Evolutionary conservation across 2,113 vertebrate genomes (phyloP).

Genomic region (Pungitius pungitius): DNA sequence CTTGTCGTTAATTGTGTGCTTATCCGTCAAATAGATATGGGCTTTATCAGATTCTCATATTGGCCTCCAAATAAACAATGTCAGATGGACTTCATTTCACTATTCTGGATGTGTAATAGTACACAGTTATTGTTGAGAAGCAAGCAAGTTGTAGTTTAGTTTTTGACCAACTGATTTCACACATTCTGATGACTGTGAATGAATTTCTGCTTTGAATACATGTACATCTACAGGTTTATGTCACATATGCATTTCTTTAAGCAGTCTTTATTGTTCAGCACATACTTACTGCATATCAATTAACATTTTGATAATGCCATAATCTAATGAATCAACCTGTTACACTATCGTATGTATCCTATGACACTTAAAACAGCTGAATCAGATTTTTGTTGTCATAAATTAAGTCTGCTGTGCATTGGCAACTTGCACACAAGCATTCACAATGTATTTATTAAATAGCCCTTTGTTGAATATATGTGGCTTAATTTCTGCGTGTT

Average conservation of each 20-base stretch:
- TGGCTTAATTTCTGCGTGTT: constrained; percentile 40
- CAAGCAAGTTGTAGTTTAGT: background rate
- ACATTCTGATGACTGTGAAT: constrained; percentile 39
- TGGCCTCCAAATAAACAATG: background rate
- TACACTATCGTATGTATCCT: constrained; percentile 25
- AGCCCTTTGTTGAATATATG: constrained; percentile 28
- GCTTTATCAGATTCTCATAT: background rate
- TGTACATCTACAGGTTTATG: constrained; percentile 34
- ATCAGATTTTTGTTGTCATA: background rate
- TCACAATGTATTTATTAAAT: constrained; percentile 55
- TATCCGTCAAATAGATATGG: background rate
- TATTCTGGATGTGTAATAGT: constrained; percentile 4
- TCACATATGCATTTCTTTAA: constrained; percentile 44
- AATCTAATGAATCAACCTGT: constrained; percentile 23
- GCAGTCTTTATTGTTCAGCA: constrained; percentile 12
- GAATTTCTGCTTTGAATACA: constrained; percentile 11
- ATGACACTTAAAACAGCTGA: background rate
- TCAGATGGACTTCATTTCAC: background rate
- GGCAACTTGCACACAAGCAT: constrained; percentile 30
- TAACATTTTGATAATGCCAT: background rate
- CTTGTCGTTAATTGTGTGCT: background rate
- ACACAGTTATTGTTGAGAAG: background rate
- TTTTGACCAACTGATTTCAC: background rate
- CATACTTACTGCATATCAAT: constrained; percentile 9
- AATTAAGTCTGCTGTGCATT: constrained; percentile 9